phyloP scores from a whole-genome alignment of 2,113 vertebrate species.

The Onychorhynchus coronatus region DNA sequence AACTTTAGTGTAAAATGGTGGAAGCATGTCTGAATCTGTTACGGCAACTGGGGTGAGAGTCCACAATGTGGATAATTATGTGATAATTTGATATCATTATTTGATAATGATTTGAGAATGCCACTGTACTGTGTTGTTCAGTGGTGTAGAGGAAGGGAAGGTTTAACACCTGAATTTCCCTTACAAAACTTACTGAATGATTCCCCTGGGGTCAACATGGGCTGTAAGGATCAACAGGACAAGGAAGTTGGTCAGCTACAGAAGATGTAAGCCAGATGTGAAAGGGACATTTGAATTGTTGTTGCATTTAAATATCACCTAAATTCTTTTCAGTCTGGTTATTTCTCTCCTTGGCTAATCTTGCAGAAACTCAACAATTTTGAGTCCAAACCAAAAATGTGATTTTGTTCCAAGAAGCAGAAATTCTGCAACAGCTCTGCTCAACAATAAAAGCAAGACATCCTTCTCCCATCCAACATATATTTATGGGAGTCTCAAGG shows the following conservation, averaged over 20 bases:
- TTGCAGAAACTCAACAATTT: background rate
- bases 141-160: background rate
- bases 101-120: background rate
- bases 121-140: background rate
- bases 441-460: background rate
- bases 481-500: background rate
- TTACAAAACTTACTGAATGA: background rate
- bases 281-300: background rate
- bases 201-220: background rate
- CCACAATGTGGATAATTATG: no score
- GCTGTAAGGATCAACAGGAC: background rate
- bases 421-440: background rate
- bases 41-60: background rate
- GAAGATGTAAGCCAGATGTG: background rate
- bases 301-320: background rate
- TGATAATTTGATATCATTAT: no score
- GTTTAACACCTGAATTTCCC: background rate
- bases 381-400: background rate
- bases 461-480: background rate
- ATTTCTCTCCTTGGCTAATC: background rate
- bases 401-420: background rate
- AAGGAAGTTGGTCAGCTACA: background rate
- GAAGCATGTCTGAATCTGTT: background rate
- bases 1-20: background rate
- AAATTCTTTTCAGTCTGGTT: background rate